Conservation (phyloP, 2,797 vertebrate species). For the Rhadinocentrus ornatus region DNA sequence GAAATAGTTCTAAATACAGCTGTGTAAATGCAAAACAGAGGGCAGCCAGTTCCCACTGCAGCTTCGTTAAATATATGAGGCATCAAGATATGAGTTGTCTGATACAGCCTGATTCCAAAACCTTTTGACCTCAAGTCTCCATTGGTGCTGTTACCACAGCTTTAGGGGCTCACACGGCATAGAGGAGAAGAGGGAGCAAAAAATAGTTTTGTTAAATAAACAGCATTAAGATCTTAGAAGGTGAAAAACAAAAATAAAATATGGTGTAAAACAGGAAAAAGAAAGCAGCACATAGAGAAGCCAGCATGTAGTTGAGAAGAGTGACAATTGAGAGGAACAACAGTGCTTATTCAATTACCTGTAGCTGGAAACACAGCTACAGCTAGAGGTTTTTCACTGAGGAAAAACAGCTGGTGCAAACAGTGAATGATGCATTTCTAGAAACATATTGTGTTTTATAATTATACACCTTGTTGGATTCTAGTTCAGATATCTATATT, state of each 20-base stretch:
- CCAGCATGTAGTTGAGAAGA: background rate
- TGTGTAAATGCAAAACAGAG: conserved; percentile 29
- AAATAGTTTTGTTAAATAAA: background rate
- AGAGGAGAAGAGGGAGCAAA: background rate
- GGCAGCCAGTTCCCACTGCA: conserved; percentile 8
- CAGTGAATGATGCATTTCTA: background rate
- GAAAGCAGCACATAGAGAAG: background rate
- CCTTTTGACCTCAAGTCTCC: conserved; percentile 28
- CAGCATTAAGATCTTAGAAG: background rate
- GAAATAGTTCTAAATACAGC: conserved; percentile 5
- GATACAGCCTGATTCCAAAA: conserved; percentile 7
- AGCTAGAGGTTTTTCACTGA: background rate
- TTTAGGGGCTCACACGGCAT: conserved; percentile 5
- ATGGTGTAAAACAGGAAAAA: background rate
- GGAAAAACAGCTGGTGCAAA: conserved; percentile 2
- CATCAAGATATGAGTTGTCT: conserved; percentile 18
- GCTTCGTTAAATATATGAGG: conserved; percentile 25
- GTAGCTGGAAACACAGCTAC: conserved; percentile 8
- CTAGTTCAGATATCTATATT: background rate
- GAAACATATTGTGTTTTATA: background rate
- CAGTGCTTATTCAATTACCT: conserved; percentile 14
- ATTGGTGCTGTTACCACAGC: conserved; percentile 6
- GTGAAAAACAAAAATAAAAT: conserved; percentile 8
- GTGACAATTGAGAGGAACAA: conserved; percentile 1
- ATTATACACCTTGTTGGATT: background rate